Evolutionary conservation across 2,797 vertebrate species (phyloP).

Genomic region (Sorex maritimensis): DNA sequence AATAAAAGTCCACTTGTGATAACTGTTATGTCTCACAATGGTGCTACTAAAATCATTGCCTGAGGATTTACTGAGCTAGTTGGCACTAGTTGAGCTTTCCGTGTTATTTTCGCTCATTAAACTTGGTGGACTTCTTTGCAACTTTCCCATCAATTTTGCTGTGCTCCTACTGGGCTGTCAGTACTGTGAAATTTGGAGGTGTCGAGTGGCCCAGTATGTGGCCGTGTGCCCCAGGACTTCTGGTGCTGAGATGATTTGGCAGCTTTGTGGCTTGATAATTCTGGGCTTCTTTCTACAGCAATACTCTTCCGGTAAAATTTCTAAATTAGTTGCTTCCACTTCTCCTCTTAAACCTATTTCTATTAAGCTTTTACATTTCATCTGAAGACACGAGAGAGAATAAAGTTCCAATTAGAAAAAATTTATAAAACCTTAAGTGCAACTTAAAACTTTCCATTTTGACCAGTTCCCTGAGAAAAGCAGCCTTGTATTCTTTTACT

Average conservation of each 20-base stretch:
- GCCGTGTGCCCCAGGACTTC: too few species aligned
- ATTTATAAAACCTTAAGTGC: background rate
- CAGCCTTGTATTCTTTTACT: slow-evolving; percentile 21
- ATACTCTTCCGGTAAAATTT: background rate
- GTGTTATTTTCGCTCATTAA: background rate
- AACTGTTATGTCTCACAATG: too few species aligned
- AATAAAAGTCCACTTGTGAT: too few species aligned
- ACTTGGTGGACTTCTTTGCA: too few species aligned
- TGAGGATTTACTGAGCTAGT: too few species aligned
- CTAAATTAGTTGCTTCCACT: background rate
- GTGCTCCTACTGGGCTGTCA: too few species aligned
- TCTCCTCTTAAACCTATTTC: background rate
- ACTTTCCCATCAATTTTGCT: too few species aligned
- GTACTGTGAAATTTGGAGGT: too few species aligned
- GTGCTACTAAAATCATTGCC: too few species aligned
- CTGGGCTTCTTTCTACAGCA: background rate
- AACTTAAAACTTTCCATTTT: slow-evolving; percentile 45
- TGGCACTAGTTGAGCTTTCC: background rate
- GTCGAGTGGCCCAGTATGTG: too few species aligned
- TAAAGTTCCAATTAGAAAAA: slow-evolving; percentile 63
- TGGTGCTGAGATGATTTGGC: too few species aligned
- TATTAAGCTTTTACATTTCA: background rate
- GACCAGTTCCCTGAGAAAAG: slow-evolving; percentile 24
- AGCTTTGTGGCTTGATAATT: too few species aligned
- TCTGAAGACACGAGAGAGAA: slow-evolving; percentile 19